These are phyloP conservation scores for Lasioglossum figueresi DNA, from an alignment of 2,888 invertebrate genomes.

Conservation along the genomic window DNA sequence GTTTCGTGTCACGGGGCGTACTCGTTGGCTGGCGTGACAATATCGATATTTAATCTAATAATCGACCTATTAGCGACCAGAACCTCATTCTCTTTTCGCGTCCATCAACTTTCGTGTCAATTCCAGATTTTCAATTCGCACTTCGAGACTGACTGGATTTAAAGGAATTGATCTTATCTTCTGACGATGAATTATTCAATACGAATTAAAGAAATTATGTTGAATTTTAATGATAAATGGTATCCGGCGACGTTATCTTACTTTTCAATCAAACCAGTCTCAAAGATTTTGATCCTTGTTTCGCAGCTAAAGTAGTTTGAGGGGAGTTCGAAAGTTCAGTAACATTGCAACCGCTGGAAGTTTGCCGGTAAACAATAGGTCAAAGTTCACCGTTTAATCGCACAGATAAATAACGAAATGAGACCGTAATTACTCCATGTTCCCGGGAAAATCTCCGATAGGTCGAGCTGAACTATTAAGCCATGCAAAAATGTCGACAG, in stretches of 20 bases:
- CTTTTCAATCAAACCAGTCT: neutral
- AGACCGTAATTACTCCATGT: neutral
- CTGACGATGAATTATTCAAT: neutral
- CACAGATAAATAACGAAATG: conserved; percentile 1
- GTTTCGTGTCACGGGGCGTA: conserved; percentile 33
- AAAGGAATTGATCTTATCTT: conserved; percentile 16
- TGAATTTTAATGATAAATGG: neutral
- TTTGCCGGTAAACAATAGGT: neutral
- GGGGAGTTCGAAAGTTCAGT: conserved; percentile 15
- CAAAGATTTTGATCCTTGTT: neutral
- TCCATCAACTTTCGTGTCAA: conserved; percentile 30
- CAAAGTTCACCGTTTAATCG: conserved; percentile 20
- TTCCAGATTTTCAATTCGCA: conserved; percentile 19
- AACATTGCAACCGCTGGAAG: conserved; percentile 9
- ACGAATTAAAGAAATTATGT: neutral
- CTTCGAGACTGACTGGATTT: neutral
- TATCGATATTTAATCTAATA: conserved; percentile 58
- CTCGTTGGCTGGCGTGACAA: conserved; percentile 30
- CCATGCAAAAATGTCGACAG: neutral
- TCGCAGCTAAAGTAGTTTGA: neutral
- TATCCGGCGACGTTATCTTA: too few relatives aligned
- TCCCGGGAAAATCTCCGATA: neutral
- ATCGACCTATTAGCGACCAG: conserved; percentile 43
- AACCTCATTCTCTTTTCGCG: conserved; percentile 24
- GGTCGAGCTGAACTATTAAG: neutral